A percentile compares a stretch with the other conserved stretches of the same genome.
These are phyloP conservation scores for Dichetophora obliterata DNA, from an alignment of 2,888 invertebrate genomes.

Conservation along the genomic window DNA sequence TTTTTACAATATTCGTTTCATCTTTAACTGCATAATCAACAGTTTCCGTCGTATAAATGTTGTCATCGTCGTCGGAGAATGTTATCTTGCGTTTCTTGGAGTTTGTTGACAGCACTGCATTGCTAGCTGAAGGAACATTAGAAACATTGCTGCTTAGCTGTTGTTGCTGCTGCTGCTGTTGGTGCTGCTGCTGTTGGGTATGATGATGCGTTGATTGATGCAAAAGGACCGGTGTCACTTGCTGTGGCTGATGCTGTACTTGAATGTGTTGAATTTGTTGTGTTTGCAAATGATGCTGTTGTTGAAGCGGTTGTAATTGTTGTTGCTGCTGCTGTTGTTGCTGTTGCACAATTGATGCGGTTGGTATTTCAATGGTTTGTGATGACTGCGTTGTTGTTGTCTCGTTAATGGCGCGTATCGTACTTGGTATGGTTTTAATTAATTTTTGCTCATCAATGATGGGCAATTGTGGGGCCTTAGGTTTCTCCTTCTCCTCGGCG, in stretches of 20 bases:
- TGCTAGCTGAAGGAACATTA: constrained; percentile 54
- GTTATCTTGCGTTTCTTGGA: constrained; percentile 67
- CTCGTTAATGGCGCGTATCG: constrained; percentile 65
- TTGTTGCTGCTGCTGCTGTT: constrained; percentile 55
- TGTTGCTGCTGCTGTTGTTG: constrained; percentile 52
- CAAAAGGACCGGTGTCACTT: constrained; percentile 41
- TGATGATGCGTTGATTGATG: constrained; percentile 42
- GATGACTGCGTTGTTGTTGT: constrained; percentile 56
- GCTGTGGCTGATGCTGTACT: constrained; percentile 58
- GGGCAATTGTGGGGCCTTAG: constrained; percentile 62
- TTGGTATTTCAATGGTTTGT: constrained; percentile 66
- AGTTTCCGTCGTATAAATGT: constrained; percentile 67
- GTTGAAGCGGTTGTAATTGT: constrained; percentile 44
- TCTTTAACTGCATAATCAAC: constrained; percentile 66
- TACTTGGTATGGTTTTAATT: constrained; percentile 69
- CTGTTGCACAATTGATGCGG: constrained; percentile 60
- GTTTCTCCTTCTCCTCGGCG: constrained; percentile 69
- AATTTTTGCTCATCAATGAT: constrained; percentile 65
- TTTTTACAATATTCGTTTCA: constrained; percentile 65
- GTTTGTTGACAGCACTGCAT: constrained; percentile 44
- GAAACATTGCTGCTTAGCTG: constrained; percentile 57
- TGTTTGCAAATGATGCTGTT: constrained; percentile 62
- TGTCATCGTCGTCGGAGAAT: constrained; percentile 69
- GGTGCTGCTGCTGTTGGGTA: constrained; percentile 43
- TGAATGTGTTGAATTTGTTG: constrained; percentile 64